Percentiles rank a stretch among this genome's conserved stretches.
Evolutionary conservation across 2,113 vertebrate species (phyloP).

Genomic region (Pelecanus crispus): DNA sequence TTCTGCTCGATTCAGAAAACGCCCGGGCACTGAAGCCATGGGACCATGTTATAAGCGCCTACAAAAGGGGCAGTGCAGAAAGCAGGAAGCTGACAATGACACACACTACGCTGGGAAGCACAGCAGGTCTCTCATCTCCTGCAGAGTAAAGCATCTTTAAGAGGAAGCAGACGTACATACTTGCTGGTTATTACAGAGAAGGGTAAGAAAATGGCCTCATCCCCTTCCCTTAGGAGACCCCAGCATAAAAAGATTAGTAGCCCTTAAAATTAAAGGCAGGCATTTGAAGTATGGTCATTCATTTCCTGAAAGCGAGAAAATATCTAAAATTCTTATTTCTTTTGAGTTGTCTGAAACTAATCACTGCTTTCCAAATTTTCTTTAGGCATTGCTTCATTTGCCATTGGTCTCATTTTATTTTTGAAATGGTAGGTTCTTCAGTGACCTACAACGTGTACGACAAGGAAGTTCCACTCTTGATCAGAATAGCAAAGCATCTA

Average conservation of each 20-base stretch:
- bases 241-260: neutral
- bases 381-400: neutral
- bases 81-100: neutral
- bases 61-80: neutral
- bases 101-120: neutral
- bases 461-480: neutral
- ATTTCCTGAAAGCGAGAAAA: neutral
- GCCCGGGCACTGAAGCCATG: neutral
- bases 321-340: neutral
- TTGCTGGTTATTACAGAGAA: neutral
- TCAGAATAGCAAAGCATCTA: neutral
- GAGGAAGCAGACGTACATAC: neutral
- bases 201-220: neutral
- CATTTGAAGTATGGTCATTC: neutral
- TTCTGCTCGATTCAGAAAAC: neutral
- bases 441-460: fast-evolving
- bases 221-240: neutral
- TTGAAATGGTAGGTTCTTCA: neutral
- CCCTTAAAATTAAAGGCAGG: neutral
- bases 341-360: neutral
- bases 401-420: neutral
- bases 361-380: neutral
- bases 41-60: neutral
- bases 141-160: neutral
- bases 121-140: neutral